Base-by-base conservation (phyloP, 2,888 invertebrate species). In the Xestia c-nigrum region DNA sequence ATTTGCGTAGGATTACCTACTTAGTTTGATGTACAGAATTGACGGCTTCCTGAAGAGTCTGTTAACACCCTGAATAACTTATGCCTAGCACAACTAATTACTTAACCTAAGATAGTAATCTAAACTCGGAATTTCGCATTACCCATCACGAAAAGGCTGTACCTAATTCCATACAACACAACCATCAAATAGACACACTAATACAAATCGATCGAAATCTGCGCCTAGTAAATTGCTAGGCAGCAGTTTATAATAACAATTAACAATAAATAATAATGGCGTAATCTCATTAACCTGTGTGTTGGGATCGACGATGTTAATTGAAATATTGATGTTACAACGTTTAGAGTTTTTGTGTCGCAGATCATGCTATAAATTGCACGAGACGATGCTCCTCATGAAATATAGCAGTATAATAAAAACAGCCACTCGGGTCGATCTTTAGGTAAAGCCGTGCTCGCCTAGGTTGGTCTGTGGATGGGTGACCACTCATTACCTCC, bases 251-350 rank as follows among this genome's bases (percentile, higher is more conserved):
- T 87, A 88, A 84, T 87, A 81, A 90, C 88, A 89, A 91, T 91
- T 88, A 90, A 90, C 89, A 88, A 90, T 91, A 90, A 91, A 91
- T 90, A 86, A 89, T 89, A 84, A 72, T 78, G 19, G 82, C 64
- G 83, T 88, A 81, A 90, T 88, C 89, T 89, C 89, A 90, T 91
- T 91, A 91, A 88, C 86, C 80, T 84, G 72, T 57, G 78, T 59
- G 78, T 63, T 40, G 65, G 77, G 84, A 83, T 85, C 67, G 46
- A 47, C 68, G n/a, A 47, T 38, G 46, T 75, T 80, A 88, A 89
- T 88, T 87, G 82, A 86, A 83, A 78, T 88, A 83, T 81, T 81
- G 74, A 61, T 76, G 71, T 69, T 46, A 65, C n/a, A 64, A 47
- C 19, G n/a, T 12, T 59, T n/a, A 63, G 43, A 19, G 69, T 70